phyloP scores from a whole-genome alignment of 1,140 invertebrate species.

The Globodera ellingtonae region DNA sequence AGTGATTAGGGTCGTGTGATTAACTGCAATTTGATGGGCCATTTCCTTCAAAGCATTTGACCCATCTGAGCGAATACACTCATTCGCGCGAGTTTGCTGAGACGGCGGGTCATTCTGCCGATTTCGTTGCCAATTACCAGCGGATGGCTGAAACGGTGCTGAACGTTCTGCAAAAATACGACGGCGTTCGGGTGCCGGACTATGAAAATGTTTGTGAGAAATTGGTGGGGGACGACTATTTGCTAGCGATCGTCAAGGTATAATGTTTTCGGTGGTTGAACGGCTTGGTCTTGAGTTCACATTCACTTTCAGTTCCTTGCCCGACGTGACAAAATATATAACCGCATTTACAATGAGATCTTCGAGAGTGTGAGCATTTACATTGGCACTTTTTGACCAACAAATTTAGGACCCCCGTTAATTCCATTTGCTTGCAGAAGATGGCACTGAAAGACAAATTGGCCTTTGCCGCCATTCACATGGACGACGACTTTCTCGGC shows the following conservation, averaged over 20 bases:
- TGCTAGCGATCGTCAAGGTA: constrained; percentile 38
- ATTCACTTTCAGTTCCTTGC: constrained; percentile 38
- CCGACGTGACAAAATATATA: constrained; percentile 44
- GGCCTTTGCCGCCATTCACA: constrained; percentile 52
- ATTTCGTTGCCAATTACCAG: constrained; percentile 24
- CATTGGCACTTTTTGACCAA: constrained; percentile 14
- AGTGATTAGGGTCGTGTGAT: constrained; percentile 3
- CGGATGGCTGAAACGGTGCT: constrained; percentile 32
- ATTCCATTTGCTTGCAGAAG: constrained; percentile 29
- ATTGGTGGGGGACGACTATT: constrained; percentile 26
- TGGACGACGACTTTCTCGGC: constrained; percentile 45
- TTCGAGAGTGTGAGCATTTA: constrained; percentile 33
- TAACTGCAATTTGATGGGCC: background rate
- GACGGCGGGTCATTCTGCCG: constrained; percentile 13
- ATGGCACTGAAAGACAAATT: constrained; percentile 45
- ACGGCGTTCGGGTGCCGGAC: constrained; percentile 36
- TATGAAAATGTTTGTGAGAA: constrained; percentile 36
- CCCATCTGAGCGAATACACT: constrained; percentile 25
- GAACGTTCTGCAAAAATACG: constrained; percentile 34
- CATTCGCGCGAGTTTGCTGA: constrained; percentile 35
- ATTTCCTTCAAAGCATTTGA: constrained; percentile 32
- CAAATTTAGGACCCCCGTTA: background rate
- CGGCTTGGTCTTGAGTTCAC: background rate
- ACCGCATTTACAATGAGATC: constrained; percentile 48
- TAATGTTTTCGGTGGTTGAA: background rate